Evolutionary conservation across 2,888 invertebrate genomes (phyloP), one percentile per base, ranked within the genome.

Genomic region (Podabrus alpinus): DNA sequence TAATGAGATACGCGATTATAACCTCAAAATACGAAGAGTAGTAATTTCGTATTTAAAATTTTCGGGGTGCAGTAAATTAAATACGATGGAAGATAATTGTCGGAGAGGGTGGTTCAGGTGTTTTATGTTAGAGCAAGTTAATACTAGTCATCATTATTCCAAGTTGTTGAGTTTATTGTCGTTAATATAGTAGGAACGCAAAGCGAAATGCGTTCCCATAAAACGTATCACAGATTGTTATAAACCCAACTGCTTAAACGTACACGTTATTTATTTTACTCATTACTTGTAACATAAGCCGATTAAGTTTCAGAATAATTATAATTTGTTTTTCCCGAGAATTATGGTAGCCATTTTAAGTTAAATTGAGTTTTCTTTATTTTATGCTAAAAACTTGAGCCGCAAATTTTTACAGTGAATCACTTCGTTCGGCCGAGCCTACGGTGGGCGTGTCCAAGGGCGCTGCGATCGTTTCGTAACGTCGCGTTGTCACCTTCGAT

Each of bases 111-210:
- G 68, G 71, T 71, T 67, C 64, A 62, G 71, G 71, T 25, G 70
- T 70, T 69, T 74, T 73, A 71, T 71, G 62, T 74, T 15, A 16
- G 45, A 24, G 66, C 69, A 45, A 67, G 73, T 69, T 45, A 71
- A 79, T 81, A 79, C 81, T 80, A 79, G 80, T 80, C 80, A 81
- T 78, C 79, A 79, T 82, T 80, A 82, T 82, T 81, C 81, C 81
- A 80, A 77, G 80, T 81, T 82, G 81, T 81, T 81, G 81, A 79
- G 81, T 82, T 80, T 80, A 82, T 81, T 82, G 80, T 80, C 61
- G 67, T 72, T 75, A 75, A 75, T 75, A 72, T 80, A 80, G 81
- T 80, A 75, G 78, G 72, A 72, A 69, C 69, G 61, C 73, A 74
- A 70, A 67, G 61, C 77, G 75, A 75, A 77, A 77, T 74, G 76